Percentiles rank a stretch among this genome's conserved stretches.
Evolutionary conservation across 2,888 invertebrate genomes (phyloP).

Genomic region (Chymomyza procnemis): DNA sequence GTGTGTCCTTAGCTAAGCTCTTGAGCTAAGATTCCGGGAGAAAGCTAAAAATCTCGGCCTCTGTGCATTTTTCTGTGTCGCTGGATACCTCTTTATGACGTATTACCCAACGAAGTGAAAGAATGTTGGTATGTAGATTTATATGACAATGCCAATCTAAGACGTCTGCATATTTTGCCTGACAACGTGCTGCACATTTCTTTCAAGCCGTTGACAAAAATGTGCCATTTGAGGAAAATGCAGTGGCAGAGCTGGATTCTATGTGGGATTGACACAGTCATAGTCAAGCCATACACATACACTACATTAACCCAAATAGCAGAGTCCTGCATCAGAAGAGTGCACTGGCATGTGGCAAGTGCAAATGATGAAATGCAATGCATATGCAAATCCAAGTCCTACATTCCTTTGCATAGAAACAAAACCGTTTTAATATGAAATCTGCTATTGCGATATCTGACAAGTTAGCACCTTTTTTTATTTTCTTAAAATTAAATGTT

Average conservation of each 20-base stretch:
- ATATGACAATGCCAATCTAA: slow-evolving; percentile 73
- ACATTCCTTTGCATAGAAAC: not conserved
- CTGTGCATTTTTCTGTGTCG: slow-evolving; percentile 32
- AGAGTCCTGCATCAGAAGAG: slow-evolving; percentile 54
- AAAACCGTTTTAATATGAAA: not conserved
- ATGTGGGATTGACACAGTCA: slow-evolving; percentile 25
- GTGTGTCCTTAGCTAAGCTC: slow-evolving; percentile 16
- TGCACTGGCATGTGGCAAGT: slow-evolving; percentile 36
- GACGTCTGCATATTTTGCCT: slow-evolving; percentile 65
- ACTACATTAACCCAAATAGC: slow-evolving; percentile 70
- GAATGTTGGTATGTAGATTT: slow-evolving; percentile 32
- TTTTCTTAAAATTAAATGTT: slow-evolving; percentile 54
- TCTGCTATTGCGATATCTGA: not conserved
- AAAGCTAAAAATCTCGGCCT: slow-evolving; percentile 51
- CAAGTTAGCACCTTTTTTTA: slow-evolving; percentile 35
- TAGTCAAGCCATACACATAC: not conserved
- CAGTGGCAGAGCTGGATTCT: slow-evolving; percentile 37
- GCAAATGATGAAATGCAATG: slow-evolving; percentile 40
- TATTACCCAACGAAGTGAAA: not conserved
- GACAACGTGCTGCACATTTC: slow-evolving; percentile 53
- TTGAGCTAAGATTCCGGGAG: not conserved
- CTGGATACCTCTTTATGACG: not conserved
- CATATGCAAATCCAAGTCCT: not conserved
- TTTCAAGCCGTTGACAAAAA: slow-evolving; percentile 59
- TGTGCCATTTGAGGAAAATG: slow-evolving; percentile 68